These are phyloP conservation scores for Sebastes trivittatus DNA, from an alignment of 2,797 vertebrate genomes.

Conservation along the genomic window DNA sequence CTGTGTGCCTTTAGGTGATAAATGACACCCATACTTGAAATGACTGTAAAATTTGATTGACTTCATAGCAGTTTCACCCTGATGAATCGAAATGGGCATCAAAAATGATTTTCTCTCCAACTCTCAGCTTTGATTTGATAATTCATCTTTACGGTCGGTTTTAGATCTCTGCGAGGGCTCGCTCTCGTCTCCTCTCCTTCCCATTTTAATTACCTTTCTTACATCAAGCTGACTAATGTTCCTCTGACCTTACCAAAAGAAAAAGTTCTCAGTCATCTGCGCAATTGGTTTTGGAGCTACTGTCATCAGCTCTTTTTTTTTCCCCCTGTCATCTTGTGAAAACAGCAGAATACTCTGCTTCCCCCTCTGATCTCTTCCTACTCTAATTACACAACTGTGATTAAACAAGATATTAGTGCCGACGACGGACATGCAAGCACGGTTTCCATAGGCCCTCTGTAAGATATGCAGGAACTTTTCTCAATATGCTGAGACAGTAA, in stretches of 20 bases:
- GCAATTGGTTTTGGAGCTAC: constrained; percentile 42
- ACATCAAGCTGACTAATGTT: constrained; percentile 45
- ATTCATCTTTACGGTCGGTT: constrained; percentile 50
- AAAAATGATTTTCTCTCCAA: not conserved
- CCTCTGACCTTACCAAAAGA: constrained; percentile 37
- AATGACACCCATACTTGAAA: constrained; percentile 16
- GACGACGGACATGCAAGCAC: constrained; percentile 3
- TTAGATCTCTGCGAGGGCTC: constrained; percentile 21
- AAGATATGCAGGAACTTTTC: constrained; percentile 27
- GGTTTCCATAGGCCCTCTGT: constrained; percentile 5
- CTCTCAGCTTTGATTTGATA: constrained; percentile 46
- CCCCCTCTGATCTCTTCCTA: constrained; percentile 39
- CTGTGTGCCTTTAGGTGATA: constrained; percentile 14
- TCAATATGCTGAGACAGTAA: constrained; percentile 9
- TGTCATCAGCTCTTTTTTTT: constrained; percentile 43
- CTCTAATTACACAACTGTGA: constrained; percentile 56
- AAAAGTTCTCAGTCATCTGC: constrained; percentile 28
- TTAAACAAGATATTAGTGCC: constrained; percentile 42
- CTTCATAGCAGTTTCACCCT: constrained; percentile 7
- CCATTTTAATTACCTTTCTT: constrained; percentile 55
- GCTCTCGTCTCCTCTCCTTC: constrained; percentile 20
- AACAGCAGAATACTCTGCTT: constrained; percentile 29
- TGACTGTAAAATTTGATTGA: constrained; percentile 28
- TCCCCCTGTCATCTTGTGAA: constrained; percentile 36
- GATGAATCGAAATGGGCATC: constrained; percentile 28